Percentiles rank a stretch among this genome's conserved stretches.
Evolutionary conservation across 2,888 invertebrate species (phyloP).

Genomic region (Dicranocentrus wangi): DNA sequence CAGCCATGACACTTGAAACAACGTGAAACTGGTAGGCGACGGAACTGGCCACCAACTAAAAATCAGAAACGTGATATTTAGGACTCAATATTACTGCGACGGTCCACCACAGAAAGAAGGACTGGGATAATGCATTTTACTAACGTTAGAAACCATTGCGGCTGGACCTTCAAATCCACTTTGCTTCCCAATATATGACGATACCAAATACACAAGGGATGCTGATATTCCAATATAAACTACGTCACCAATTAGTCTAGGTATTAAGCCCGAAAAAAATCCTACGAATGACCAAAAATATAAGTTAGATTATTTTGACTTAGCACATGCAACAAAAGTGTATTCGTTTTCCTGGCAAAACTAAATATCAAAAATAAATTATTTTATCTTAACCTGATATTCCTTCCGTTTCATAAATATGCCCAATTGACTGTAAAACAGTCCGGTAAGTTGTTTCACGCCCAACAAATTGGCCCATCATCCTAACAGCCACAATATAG

Average conservation of each 20-base stretch:
- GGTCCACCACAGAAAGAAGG: no score
- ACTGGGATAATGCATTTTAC: no score
- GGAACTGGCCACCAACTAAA: conserved; percentile 85
- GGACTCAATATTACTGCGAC: no score
- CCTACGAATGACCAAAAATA: conserved; percentile 77
- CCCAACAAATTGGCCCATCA: conserved; percentile 98
- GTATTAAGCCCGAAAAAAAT: conserved; percentile 90
- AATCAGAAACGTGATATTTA: no score
- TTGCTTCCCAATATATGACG: conserved; percentile 76
- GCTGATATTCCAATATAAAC: conserved; percentile 86
- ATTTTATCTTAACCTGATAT: no score
- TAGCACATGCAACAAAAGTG: no score
- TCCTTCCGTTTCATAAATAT: conserved; percentile 55
- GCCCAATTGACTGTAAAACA: conserved; percentile 55
- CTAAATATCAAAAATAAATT: no score
- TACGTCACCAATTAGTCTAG: conserved; percentile 89
- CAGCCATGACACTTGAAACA: conserved; percentile 92
- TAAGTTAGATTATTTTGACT: not conserved
- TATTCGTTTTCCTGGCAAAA: no score
- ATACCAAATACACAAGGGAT: conserved; percentile 84
- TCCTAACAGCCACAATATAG: conserved; percentile 91
- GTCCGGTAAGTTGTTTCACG: conserved; percentile 87
- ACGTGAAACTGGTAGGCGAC: conserved; percentile 93
- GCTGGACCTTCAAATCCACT: conserved; percentile 44
- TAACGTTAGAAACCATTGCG: conserved; percentile 62